These are phyloP conservation scores for Eupeodes luniger DNA, from an alignment of 2,888 invertebrate genomes.

Conservation along the genomic window DNA sequence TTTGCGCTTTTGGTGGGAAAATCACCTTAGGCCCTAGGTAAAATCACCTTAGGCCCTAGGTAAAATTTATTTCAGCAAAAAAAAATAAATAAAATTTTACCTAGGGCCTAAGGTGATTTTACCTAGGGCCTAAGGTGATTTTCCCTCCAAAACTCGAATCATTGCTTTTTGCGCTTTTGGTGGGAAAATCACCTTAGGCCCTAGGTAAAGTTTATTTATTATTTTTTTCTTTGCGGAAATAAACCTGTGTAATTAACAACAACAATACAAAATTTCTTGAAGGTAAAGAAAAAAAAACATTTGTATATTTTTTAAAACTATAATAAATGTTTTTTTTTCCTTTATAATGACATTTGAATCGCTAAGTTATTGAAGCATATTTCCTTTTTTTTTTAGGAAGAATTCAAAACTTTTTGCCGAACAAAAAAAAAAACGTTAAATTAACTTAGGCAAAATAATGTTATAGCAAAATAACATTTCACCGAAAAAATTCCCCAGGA, in stretches of 20 bases:
- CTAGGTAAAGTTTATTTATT: not conserved
- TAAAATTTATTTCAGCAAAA: too few relatives aligned
- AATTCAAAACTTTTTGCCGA: constrained; percentile 9
- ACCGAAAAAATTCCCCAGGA: not conserved
- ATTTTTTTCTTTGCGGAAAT: constrained; percentile 5
- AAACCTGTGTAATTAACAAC: constrained; percentile 16
- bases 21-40: too few relatives aligned
- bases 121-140: too few relatives aligned
- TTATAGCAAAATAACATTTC: not conserved
- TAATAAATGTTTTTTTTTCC: constrained; percentile 2
- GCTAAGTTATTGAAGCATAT: constrained; percentile 8
- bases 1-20: too few relatives aligned
- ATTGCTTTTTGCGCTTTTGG: too few relatives aligned
- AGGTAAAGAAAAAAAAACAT: not conserved
- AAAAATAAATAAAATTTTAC: too few relatives aligned
- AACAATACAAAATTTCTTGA: constrained; percentile 11
- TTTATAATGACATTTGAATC: constrained; percentile 3
- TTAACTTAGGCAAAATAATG: not conserved
- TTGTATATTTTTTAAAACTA: not conserved
- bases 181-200: too few relatives aligned
- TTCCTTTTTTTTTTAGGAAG: constrained; percentile 8
- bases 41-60: too few relatives aligned
- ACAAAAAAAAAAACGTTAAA: not conserved
- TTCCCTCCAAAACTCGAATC: too few relatives aligned
- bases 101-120: too few relatives aligned